Evolutionary conservation across 2,888 invertebrate genomes (phyloP).

Genomic region (Hemicrepidius hirtus): DNA sequence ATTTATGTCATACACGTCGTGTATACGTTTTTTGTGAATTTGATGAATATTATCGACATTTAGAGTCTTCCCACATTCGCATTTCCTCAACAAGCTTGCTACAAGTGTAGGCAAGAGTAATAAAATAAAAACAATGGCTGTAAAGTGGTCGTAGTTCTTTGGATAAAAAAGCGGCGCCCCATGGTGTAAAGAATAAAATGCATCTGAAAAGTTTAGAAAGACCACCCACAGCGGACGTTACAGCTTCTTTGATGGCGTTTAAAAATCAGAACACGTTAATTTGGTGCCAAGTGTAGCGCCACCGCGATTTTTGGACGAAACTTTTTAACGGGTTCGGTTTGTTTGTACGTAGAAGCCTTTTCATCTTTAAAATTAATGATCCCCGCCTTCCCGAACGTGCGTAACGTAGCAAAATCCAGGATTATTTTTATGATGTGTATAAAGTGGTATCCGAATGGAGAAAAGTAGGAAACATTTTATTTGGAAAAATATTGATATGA

Average conservation of each 20-base stretch:
- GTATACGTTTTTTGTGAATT: too few relatives aligned
- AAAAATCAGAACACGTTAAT: conserved; percentile 50
- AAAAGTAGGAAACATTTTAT: not conserved
- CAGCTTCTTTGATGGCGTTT: conserved; percentile 47
- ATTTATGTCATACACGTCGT: too few relatives aligned
- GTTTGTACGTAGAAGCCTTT: conserved; percentile 8
- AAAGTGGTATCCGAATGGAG: conserved; percentile 6
- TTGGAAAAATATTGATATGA: not conserved
- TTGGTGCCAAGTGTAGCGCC: conserved; percentile 47
- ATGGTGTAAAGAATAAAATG: conserved; percentile 43
- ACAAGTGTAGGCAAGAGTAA: conserved; percentile 30
- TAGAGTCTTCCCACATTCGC: too few relatives aligned
- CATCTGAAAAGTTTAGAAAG: conserved; percentile 44
- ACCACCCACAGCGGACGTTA: conserved; percentile 46
- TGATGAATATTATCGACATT: too few relatives aligned
- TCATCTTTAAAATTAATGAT: conserved; percentile 37
- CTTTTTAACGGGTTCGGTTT: conserved; percentile 31
- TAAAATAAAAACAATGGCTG: conserved; percentile 40
- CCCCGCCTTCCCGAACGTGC: conserved; percentile 23
- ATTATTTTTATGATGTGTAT: conserved; percentile 28
- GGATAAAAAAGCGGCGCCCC: conserved; percentile 43
- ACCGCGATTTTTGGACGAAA: conserved; percentile 30
- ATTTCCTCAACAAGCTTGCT: not conserved
- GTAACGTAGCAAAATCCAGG: conserved; percentile 19
- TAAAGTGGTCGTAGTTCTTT: conserved; percentile 34